A percentile compares a stretch with the other conserved stretches of the same genome.
These are phyloP conservation scores for Triplophysa dalaica DNA, from an alignment of 2,113 vertebrate genomes.

Conservation along the genomic window DNA sequence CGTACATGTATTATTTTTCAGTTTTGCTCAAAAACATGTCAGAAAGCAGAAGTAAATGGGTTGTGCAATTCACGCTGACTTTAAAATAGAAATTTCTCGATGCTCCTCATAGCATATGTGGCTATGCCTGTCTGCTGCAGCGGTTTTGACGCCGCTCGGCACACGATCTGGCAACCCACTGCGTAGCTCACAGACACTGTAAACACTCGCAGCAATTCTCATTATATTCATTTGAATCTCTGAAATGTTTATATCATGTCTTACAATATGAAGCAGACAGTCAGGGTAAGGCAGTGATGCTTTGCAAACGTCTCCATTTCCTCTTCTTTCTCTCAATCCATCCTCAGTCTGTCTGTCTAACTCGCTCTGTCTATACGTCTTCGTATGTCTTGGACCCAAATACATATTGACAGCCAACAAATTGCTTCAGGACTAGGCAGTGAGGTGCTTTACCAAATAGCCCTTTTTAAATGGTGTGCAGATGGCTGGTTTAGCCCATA, in stretches of 20 bases:
- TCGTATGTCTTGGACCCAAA: conserved; percentile 58
- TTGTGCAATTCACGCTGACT: not conserved
- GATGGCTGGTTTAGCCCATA: conserved; percentile 51
- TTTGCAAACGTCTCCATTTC: conserved; percentile 19
- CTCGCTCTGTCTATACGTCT: conserved; percentile 60
- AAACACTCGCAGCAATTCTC: conserved; percentile 12
- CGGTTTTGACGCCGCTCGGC: not conserved
- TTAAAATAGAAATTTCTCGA: not conserved
- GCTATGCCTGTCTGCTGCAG: not conserved
- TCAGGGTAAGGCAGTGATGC: conserved; percentile 17
- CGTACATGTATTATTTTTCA: too few relatives aligned
- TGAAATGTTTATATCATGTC: not conserved
- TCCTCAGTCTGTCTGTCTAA: conserved; percentile 9
- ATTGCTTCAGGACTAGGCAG: conserved; percentile 57
- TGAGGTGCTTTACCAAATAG: conserved; percentile 49
- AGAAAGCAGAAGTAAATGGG: not conserved
- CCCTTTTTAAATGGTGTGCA: conserved; percentile 48
- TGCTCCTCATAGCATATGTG: not conserved
- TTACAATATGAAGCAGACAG: conserved; percentile 24
- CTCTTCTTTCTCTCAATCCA: conserved; percentile 23
- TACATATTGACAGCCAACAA: conserved; percentile 61
- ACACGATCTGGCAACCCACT: not conserved
- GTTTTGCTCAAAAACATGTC: not conserved
- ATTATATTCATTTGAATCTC: conserved; percentile 34
- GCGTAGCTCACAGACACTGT: not conserved